Percentiles rank a stretch among this genome's conserved stretches.
Evolutionary conservation across 2,113 vertebrate genomes (phyloP).

Genomic region (Brachypteracias leptosomus): DNA sequence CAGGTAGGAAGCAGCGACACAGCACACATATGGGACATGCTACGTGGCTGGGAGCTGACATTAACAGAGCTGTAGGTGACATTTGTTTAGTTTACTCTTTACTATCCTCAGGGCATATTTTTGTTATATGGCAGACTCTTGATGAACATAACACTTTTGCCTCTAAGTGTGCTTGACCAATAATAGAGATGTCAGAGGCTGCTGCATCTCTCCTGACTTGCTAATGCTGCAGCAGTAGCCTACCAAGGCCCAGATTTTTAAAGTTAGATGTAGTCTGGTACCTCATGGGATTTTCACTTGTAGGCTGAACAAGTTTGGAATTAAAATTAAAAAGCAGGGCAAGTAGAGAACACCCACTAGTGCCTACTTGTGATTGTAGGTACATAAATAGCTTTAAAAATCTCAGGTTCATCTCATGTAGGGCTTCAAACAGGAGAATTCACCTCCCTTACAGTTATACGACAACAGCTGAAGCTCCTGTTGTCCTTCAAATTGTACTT

Average conservation of each 20-base stretch:
- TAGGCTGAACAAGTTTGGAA: slow-evolving; percentile 38
- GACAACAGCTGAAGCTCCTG: neutral
- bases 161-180: neutral
- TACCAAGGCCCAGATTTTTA: neutral
- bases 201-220: neutral
- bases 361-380: neutral
- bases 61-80: neutral
- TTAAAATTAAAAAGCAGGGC: slow-evolving; percentile 44
- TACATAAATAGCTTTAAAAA: slow-evolving; percentile 5
- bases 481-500: neutral
- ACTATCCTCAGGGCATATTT: neutral
- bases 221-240: neutral
- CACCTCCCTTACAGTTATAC: neutral
- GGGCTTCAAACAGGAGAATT: neutral
- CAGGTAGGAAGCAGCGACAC: neutral
- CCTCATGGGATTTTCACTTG: neutral
- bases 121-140: neutral
- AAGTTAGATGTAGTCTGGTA: neutral
- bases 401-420: neutral
- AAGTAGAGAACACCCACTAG: slow-evolving; percentile 24
- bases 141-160: neutral
- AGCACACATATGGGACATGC: neutral
- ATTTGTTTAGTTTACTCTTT: neutral
- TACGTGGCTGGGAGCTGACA: neutral
- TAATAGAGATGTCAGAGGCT: neutral